Percentiles rank a stretch among this genome's conserved stretches.
phyloP scores from a whole-genome alignment of 2,888 invertebrate genomes.

The Eupithecia subumbrata region DNA sequence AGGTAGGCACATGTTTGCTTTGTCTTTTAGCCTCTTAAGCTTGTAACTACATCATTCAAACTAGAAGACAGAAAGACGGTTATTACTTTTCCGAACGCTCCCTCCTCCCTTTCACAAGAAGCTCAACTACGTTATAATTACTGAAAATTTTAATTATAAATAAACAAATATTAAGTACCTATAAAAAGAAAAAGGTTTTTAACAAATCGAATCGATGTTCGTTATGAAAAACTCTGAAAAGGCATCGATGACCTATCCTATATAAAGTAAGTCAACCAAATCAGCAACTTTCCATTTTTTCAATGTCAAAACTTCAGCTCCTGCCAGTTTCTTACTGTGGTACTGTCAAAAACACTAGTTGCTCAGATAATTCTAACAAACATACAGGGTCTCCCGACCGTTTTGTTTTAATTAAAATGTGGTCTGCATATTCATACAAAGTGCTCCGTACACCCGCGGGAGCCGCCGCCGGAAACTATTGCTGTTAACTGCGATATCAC shows the following conservation, averaged over 20 bases:
- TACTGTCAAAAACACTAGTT: background rate
- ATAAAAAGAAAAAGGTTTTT: too few relatives aligned
- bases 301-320: too few relatives aligned
- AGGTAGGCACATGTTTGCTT: background rate
- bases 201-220: too few relatives aligned
- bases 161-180: too few relatives aligned
- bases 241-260: too few relatives aligned
- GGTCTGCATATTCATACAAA: constrained; percentile 34
- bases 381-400: constrained; percentile 20
- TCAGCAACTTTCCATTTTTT: too few relatives aligned
- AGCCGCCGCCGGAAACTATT: constrained; percentile 23
- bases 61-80: background rate
- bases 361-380: background rate
- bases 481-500: constrained; percentile 22
- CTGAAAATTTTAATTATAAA: too few relatives aligned
- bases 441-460: constrained; percentile 27
- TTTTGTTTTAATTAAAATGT: constrained; percentile 38
- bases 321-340: too few relatives aligned
- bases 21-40: background rate
- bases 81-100: background rate
- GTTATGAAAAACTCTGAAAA: background rate
- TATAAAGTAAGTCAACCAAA: background rate
- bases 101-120: too few relatives aligned
- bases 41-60: background rate
- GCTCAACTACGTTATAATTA: too few relatives aligned